Conservation (phyloP, 2,888 invertebrate species). For the Torymus texanus region DNA sequence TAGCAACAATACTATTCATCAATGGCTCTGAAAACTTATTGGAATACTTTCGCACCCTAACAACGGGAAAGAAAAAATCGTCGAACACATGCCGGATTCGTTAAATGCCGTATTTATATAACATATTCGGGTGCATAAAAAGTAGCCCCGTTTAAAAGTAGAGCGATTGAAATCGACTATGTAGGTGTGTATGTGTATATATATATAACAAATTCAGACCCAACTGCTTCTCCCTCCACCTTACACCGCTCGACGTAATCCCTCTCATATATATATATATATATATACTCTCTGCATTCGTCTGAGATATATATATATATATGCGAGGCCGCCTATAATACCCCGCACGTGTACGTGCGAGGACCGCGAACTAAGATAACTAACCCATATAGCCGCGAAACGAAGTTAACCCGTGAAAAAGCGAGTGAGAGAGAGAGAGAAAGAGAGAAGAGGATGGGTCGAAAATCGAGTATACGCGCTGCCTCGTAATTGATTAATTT, state of each 20-base stretch:
- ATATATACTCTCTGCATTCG: too few species aligned
- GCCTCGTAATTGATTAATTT: slow-evolving; percentile 51
- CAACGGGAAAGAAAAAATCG: too few species aligned
- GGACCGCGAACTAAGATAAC: slow-evolving; percentile 33
- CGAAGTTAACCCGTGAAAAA: slow-evolving; percentile 27
- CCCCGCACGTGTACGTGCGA: slow-evolving; percentile 2
- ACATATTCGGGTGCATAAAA: too few species aligned
- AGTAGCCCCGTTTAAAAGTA: too few species aligned
- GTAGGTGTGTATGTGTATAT: too few species aligned
- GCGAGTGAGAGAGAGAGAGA: not conserved
- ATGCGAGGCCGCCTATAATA: not conserved
- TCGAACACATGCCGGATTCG: too few species aligned
- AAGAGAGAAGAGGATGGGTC: not conserved
- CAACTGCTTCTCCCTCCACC: too few species aligned
- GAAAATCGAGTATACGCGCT: slow-evolving; percentile 4
- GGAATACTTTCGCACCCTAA: too few species aligned
- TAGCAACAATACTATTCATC: too few species aligned
- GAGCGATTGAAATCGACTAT: not conserved
- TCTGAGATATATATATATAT: too few species aligned
- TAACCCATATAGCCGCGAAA: slow-evolving; percentile 31
- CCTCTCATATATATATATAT: slow-evolving; percentile 8
- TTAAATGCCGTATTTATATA: too few species aligned
- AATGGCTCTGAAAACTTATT: too few species aligned
- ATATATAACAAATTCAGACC: not conserved
- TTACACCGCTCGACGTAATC: slow-evolving; percentile 15